Evolutionary conservation across 2,797 vertebrate species (phyloP).

Genomic region (Argentina silus): DNA sequence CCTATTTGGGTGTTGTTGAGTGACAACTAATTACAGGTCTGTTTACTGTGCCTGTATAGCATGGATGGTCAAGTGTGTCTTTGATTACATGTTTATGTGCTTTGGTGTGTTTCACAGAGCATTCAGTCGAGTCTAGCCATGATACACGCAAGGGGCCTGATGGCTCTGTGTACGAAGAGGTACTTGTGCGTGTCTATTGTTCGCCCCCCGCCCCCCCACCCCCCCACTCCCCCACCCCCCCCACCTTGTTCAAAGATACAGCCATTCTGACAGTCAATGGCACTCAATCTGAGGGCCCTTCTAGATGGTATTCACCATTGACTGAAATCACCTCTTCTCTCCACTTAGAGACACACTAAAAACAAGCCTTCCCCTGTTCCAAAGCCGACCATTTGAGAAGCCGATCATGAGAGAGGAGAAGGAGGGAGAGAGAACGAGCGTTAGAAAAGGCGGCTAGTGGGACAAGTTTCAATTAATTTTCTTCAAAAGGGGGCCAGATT

Average conservation of each 20-base stretch:
- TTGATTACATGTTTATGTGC: slow-evolving; percentile 72
- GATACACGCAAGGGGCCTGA: slow-evolving; percentile 61
- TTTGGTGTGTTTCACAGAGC: slow-evolving; percentile 36
- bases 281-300: slow-evolving; percentile 57
- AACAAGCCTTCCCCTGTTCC: slow-evolving; percentile 59
- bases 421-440: slow-evolving; percentile 68
- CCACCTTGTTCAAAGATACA: slow-evolving; percentile 26
- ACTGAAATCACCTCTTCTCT: slow-evolving; percentile 64
- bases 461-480: slow-evolving; percentile 99
- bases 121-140: slow-evolving; percentile 27
- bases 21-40: slow-evolving; percentile 69
- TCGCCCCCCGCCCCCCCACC: neutral
- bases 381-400: slow-evolving; percentile 46
- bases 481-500: slow-evolving; percentile 95
- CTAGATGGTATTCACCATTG: slow-evolving; percentile 54
- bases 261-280: slow-evolving; percentile 63
- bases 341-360: slow-evolving; percentile 68
- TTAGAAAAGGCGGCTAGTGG: slow-evolving; percentile 85
- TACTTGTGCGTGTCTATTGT: slow-evolving; percentile 43
- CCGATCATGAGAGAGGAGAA: slow-evolving; percentile 66
- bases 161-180: slow-evolving; percentile 56
- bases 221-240: too few species aligned
- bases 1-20: slow-evolving; percentile 53
- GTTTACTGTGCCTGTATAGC: slow-evolving; percentile 41
- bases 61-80: slow-evolving; percentile 25